Percentiles rank a stretch among this genome's conserved stretches.
These are phyloP conservation scores for Zootoca vivipara DNA, from an alignment of 2,113 vertebrate genomes.

Conservation along the genomic window DNA sequence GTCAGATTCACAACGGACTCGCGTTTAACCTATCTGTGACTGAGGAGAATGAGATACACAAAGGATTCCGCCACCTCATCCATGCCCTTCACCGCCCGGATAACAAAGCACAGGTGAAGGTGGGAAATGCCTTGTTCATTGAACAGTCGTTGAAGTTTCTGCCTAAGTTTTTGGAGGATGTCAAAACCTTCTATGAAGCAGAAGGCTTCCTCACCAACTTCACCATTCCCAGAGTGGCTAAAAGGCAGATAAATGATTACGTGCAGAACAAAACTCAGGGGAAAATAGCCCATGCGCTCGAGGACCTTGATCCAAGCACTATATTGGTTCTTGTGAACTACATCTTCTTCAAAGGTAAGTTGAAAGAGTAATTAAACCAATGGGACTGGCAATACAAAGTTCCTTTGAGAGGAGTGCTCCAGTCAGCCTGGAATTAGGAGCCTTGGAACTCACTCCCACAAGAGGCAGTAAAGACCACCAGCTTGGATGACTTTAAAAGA, in stretches of 20 bases:
- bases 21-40: constrained; percentile 64
- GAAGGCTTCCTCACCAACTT: constrained; percentile 74
- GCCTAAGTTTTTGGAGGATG: constrained; percentile 63
- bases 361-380: background rate
- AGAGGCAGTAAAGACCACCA: too few species aligned
- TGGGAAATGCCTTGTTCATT: constrained; percentile 69
- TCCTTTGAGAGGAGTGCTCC: background rate
- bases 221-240: constrained; percentile 54
- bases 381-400: background rate
- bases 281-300: constrained; percentile 76
- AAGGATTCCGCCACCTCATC: constrained; percentile 70
- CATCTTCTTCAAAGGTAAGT: constrained; percentile 78
- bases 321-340: constrained; percentile 79
- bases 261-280: constrained; percentile 70
- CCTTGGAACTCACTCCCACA: too few species aligned
- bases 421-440: background rate
- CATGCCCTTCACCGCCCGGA: constrained; percentile 60
- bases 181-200: constrained; percentile 57
- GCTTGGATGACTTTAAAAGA: too few species aligned
- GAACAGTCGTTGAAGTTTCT: constrained; percentile 44
- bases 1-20: constrained; percentile 68
- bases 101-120: constrained; percentile 64
- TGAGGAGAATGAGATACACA: constrained; percentile 51
- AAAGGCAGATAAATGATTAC: constrained; percentile 71
- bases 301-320: constrained; percentile 59